phyloP scores from a whole-genome alignment of 1,140 invertebrate species.

The Lepidurus couesii region DNA sequence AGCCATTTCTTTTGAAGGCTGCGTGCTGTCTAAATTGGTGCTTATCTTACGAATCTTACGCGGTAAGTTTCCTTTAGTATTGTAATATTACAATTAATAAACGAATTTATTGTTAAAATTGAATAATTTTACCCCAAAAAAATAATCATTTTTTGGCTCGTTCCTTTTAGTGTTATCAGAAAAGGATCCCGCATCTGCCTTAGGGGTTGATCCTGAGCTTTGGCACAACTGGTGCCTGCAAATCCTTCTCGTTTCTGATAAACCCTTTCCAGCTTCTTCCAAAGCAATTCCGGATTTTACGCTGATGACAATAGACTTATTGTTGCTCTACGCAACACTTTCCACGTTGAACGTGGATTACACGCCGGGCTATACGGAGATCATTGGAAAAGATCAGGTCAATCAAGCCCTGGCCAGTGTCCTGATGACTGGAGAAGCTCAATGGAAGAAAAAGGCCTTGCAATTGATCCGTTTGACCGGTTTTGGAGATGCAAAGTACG shows the following conservation, averaged over 20 bases:
- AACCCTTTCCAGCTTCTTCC: not conserved
- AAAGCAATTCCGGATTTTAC: not conserved
- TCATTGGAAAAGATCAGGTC: not conserved
- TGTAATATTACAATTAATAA: too few relatives aligned
- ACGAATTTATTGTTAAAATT: not conserved
- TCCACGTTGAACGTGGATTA: not conserved
- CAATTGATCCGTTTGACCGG: not conserved
- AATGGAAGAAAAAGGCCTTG: not conserved
- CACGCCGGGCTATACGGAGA: not conserved
- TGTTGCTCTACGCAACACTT: not conserved
- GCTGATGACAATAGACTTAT: not conserved
- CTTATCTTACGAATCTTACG: too few relatives aligned
- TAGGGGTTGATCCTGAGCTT: not conserved
- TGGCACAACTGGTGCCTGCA: not conserved
- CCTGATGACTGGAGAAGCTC: not conserved
- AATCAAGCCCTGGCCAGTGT: not conserved
- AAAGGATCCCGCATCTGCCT: not conserved
- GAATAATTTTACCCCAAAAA: not conserved
- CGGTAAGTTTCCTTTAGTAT: too few relatives aligned
- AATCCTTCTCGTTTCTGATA: not conserved
- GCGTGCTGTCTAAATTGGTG: too few relatives aligned
- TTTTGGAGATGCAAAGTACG: not conserved
- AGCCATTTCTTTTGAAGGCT: not conserved
- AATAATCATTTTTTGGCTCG: not conserved
- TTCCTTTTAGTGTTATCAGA: not conserved